Evolutionary conservation across 2,113 vertebrate species (phyloP), one percentile per base, ranked within the genome.

Genomic region (Seriola quinqueradiata): DNA sequence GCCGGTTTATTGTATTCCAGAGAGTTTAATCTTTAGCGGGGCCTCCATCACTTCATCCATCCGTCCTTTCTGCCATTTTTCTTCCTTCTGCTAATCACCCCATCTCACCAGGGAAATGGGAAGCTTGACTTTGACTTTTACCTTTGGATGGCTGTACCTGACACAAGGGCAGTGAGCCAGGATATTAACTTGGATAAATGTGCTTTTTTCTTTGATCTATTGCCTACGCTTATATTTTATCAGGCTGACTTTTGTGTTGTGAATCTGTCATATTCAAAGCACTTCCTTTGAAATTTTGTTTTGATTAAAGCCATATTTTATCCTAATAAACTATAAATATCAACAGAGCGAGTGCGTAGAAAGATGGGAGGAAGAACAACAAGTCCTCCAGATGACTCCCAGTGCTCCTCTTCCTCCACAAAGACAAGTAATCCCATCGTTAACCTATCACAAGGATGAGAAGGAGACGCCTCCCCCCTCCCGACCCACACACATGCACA

Each of bases 71-170:
- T 50, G 80, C 79, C 75, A 58, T 84, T 84, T 64, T 85, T 84
- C 76, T 73, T 73, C 88, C 67, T 55, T 59, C 55, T 80, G 42
- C 81, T 90, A 90, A 92, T 89, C 87, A 87, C 44, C 65, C 78
- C 71, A 78, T 90, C 81, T 87, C 82, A 79, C 23, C 23, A 5
- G 70, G 76, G 74, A 87, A 89, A 90, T 85, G 84, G 77, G 80
- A 81, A 79, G 87, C 89, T 86, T 89, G 91, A 92, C 87, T 86
- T 87, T 90, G 86, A 85, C 85, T 90, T 83, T 77, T 89, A 84
- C 86, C 87, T 91, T 79, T 83, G 42, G 73, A 87, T 75, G 82
- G 57, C 84, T 90, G 54, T 81, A 88, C 77, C 83, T 89, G 90
- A 92, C 87, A 88, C 79, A 34, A 85, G 86, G 86, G 85, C 86